Evolutionary conservation across 2,113 vertebrate genomes (phyloP).

Genomic region (Narcine bancroftii): DNA sequence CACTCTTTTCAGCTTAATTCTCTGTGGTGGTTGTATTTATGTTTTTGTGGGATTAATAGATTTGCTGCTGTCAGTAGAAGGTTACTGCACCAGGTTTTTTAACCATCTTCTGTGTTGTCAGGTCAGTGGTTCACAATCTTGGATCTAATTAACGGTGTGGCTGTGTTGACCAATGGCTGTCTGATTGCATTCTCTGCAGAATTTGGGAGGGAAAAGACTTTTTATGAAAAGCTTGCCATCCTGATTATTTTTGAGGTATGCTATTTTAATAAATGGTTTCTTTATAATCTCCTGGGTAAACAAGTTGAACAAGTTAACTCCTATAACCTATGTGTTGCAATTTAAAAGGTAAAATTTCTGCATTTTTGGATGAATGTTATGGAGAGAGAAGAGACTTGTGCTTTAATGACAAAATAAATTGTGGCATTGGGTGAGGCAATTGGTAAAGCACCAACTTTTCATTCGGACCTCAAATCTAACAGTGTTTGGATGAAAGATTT

Average conservation of each 20-base stretch:
- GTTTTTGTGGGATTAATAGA: background rate
- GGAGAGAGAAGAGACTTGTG: background rate
- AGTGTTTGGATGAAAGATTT: background rate
- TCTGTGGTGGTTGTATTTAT: background rate
- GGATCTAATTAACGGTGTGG: slow-evolving; percentile 30
- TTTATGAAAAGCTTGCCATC: slow-evolving; percentile 9
- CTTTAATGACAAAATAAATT: background rate
- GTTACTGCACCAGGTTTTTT: background rate
- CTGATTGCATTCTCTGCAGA: slow-evolving; percentile 33
- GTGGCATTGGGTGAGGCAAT: background rate
- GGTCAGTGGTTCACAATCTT: slow-evolving; percentile 36
- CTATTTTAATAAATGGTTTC: background rate
- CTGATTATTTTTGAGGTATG: slow-evolving; percentile 36
- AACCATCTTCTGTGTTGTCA: background rate
- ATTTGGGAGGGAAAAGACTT: slow-evolving; percentile 13
- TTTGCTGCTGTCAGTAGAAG: background rate
- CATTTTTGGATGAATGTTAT: background rate
- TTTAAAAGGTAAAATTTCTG: background rate
- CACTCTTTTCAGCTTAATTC: background rate
- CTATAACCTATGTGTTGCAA: background rate
- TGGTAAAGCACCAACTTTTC: background rate
- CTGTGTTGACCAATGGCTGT: slow-evolving; percentile 36
- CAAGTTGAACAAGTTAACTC: background rate
- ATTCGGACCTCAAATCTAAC: background rate
- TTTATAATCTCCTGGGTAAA: background rate